Base-by-base conservation (phyloP, 2,797 vertebrate genomes). In the Anableps anableps region DNA sequence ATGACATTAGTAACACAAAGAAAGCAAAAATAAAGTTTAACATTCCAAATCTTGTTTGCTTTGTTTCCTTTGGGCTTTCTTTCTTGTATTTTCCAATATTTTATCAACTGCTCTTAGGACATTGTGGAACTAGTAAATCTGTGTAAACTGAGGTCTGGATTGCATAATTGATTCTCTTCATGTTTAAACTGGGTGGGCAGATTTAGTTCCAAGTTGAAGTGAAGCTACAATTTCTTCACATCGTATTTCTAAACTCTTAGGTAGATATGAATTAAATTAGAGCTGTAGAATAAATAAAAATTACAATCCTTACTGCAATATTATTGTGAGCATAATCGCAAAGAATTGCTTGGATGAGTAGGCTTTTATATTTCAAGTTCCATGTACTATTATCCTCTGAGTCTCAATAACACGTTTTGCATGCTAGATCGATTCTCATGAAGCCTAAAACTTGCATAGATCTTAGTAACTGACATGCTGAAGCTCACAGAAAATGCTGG, bases 1-100 rank as follows among this genome's bases (percentile, higher is more conserved):
- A 83, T 85, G 84, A 83, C 79, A 88, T 93, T 91, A 68, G 73
- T 83, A 72, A 83, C 55, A 78, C 53, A 83, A 78, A 78, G 75
- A 60, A 80, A 75, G 47, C 2, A 17, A 85, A 83, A 83, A 76
- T 73, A 14, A 60, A 48, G 9, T 4, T 68, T 66, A 16, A 45
- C 62, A 72, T 68, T 75, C 11, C 4, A 17, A 74, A 41, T 77
- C 74, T 60, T 78, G 16, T 45, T 43, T 75, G 50, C 78, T 38
- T 72, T 29, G 58, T 70, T 85, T 87, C 23, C 47, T 13, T 75
- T 9, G 66, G 50, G 31, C 48, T 43, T 13, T 58, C 58, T 58
- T 19, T 80, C 47, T 64, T 36, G 72, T 10, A 48, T 82, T 77
- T 84, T 1, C 45, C 26, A 80, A 45, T 1, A 51, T 29, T 21